These are phyloP conservation scores for Platycnemis pennipes DNA, from an alignment of 2,888 invertebrate species.

Conservation along the genomic window DNA sequence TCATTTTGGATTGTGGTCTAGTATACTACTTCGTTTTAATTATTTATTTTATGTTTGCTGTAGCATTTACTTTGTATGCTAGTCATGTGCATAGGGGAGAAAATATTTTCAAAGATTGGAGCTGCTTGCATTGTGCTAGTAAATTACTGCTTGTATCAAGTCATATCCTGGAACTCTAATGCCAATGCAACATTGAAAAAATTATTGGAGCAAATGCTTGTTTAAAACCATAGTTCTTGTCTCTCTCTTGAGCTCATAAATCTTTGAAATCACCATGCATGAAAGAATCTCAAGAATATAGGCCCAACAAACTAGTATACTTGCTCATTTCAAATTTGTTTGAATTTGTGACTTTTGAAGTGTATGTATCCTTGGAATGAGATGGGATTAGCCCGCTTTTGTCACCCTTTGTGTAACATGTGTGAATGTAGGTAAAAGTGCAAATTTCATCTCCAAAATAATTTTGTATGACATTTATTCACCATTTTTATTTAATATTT, in stretches of 20 bases:
- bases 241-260: background rate
- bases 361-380: background rate
- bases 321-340: background rate
- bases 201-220: background rate
- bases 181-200: background rate
- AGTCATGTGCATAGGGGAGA: background rate
- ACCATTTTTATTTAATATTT: background rate
- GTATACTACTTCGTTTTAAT: background rate
- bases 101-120: background rate
- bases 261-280: background rate
- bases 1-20: background rate
- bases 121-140: background rate
- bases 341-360: background rate
- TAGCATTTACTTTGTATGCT: background rate
- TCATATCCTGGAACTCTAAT: background rate
- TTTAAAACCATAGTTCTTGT: background rate
- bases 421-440: background rate
- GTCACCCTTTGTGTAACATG: background rate
- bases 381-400: background rate
- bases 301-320: background rate
- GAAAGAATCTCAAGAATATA: background rate
- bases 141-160: background rate
- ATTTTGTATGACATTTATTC: background rate
- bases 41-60: background rate
- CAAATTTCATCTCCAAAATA: conserved; percentile 20